Base-by-base conservation (phyloP, 92 coral and sea anemone genomes). In the Pocillopora meandrina region DNA sequence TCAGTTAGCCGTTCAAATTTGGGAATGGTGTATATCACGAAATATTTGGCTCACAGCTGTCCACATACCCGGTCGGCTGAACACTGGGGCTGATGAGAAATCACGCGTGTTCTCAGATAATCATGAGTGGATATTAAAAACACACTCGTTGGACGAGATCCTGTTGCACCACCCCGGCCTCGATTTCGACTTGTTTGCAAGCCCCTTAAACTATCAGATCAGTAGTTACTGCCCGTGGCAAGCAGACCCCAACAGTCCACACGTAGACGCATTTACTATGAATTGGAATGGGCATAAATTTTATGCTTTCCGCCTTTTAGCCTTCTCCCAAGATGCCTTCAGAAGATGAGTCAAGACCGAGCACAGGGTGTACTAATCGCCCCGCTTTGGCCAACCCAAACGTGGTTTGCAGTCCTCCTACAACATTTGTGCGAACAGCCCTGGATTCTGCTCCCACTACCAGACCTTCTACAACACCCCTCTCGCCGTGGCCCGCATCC, bases 11-110 rank as follows among this genome's bases (percentile, higher is more conserved):
- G 64, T 52, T 78, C 81, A 81, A 67, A 35, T 91, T 60, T 88
- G 94, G 94, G 83, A 84, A 23, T 91, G 94, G 94, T 88, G 94
- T 42, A 91, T 75, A 20, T 26, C 71, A 7, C 74, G 72, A 16
- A 81, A 76, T 56, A 74, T 88, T 80, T 91, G 94, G 92, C 81
- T 91, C 31, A 75, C 92, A 33, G 92, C 94, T 17, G 86, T 79
- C 36, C 92, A 88, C 69, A 85, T 91, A 58, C 85, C 92, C 31
- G 93, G 93, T 36, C 79, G 57, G 65, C 75, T 72, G 23, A 87
- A 87, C 63, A 72, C 74, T 59, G 85, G 79, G 17, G 93, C 93
- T 18, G 89, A 90, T 57, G 84, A 80, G 66, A 68, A 86, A 78
- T 88, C 89, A 34, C 80, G 89, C 34, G 82, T 65, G 34, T 88